These are phyloP conservation scores for Tachuris rubrigastra DNA, from an alignment of 2,113 vertebrate genomes.

Conservation along the genomic window DNA sequence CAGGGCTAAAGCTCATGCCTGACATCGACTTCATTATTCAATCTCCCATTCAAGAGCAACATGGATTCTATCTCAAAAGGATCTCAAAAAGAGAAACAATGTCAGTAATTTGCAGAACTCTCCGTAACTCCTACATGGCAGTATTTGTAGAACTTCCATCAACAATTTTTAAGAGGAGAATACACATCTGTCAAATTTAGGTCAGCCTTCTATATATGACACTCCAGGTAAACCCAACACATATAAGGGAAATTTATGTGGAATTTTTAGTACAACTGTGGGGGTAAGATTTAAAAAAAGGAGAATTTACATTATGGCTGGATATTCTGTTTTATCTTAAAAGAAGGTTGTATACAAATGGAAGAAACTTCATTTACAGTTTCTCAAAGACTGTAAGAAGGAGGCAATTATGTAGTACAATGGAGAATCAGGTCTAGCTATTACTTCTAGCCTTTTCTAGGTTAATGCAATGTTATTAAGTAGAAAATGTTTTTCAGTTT, in stretches of 20 bases:
- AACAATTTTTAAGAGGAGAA: neutral
- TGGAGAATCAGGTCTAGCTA: neutral
- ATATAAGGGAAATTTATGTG: neutral
- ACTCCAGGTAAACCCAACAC: neutral
- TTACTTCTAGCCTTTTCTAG: neutral
- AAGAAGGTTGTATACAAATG: neutral
- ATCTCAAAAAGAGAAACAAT: neutral
- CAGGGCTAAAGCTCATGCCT: neutral
- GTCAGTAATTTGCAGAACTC: neutral
- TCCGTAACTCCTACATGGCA: neutral
- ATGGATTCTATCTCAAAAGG: neutral
- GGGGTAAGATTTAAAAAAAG: neutral
- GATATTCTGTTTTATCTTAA: neutral
- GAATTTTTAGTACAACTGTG: neutral
- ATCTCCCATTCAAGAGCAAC: neutral
- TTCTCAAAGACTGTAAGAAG: neutral
- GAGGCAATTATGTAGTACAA: neutral
- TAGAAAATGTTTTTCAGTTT: neutral
- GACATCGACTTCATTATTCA: neutral
- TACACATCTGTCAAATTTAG: neutral
- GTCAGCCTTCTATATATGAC: neutral
- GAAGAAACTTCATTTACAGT: neutral
- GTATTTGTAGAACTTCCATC: neutral
- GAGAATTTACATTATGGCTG: neutral
- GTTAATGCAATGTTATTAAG: neutral